These are phyloP conservation scores for Leptinotarsa undecemlineata DNA, from an alignment of 1,140 invertebrate species.

Conservation along the genomic window DNA sequence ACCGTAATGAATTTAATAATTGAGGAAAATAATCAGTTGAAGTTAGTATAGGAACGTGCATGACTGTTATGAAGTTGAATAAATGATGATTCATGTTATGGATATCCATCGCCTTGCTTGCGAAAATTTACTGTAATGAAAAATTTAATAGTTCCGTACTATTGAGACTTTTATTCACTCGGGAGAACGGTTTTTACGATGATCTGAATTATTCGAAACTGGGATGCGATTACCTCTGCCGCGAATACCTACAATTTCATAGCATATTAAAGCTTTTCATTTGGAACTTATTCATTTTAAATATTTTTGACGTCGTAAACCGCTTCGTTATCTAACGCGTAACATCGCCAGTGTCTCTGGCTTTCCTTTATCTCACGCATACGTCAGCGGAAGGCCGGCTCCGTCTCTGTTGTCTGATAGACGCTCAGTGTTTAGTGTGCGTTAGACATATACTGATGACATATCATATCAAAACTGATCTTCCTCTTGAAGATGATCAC, in stretches of 20 bases:
- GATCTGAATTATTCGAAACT: neutral
- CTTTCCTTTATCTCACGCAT: no score
- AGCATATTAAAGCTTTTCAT: no score
- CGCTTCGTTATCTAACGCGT: no score
- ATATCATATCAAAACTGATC: no score
- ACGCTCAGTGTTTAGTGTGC: no score
- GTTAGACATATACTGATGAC: no score
- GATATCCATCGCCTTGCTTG: neutral
- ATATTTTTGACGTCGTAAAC: no score
- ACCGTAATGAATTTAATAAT: neutral
- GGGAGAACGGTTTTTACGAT: neutral
- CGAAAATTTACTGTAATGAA: neutral
- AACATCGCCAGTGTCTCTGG: no score
- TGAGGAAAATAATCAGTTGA: neutral
- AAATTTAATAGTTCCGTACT: neutral
- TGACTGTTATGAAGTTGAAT: neutral
- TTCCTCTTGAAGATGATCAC: no score
- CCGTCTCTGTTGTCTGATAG: no score
- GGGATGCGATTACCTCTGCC: neutral
- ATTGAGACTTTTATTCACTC: neutral
- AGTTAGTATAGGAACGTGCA: neutral
- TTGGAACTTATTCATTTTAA: no score
- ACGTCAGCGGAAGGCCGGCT: no score
- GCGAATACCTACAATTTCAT: neutral
- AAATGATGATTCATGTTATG: neutral